Evolutionary conservation across 2,888 invertebrate genomes (phyloP).

Genomic region (Mythimna loreyi): DNA sequence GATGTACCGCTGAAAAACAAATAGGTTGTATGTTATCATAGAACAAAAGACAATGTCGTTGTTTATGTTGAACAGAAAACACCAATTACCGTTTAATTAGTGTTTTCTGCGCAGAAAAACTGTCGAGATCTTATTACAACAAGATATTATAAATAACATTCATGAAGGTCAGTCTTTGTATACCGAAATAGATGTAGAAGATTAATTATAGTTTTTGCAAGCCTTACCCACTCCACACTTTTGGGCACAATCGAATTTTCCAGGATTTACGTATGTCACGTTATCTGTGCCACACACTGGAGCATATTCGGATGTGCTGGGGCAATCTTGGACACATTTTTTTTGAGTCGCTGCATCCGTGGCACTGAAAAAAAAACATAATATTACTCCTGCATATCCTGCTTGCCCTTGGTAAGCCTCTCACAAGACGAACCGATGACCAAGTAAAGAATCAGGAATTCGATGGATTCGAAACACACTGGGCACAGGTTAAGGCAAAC

Average conservation of each 20-base stretch:
- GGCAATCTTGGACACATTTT: constrained; percentile 68
- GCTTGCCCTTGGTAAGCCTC: too few species aligned
- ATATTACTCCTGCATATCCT: too few species aligned
- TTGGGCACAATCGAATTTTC: constrained; percentile 74
- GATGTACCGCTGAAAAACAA: constrained; percentile 49
- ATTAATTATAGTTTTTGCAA: neutral
- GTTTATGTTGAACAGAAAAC: too few species aligned
- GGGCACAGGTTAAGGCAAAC: too few species aligned
- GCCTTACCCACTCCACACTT: constrained; percentile 74
- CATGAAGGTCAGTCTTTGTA: neutral
- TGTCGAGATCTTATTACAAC: neutral
- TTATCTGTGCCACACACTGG: constrained; percentile 74
- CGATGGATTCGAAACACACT: too few species aligned
- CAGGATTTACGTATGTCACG: constrained; percentile 75
- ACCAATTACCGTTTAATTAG: too few species aligned
- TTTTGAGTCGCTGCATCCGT: constrained; percentile 20
- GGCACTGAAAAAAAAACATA: constrained; percentile 22
- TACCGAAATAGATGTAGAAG: neutral
- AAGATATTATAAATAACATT: constrained; percentile 3
- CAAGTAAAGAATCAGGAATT: too few species aligned
- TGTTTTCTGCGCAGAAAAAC: neutral
- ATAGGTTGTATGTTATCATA: neutral
- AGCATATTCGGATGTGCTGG: constrained; percentile 68
- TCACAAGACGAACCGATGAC: too few species aligned
- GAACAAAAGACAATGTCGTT: neutral